Evolutionary conservation across 2,888 invertebrate genomes (phyloP).

Genomic region (Dynastes hyllus): DNA sequence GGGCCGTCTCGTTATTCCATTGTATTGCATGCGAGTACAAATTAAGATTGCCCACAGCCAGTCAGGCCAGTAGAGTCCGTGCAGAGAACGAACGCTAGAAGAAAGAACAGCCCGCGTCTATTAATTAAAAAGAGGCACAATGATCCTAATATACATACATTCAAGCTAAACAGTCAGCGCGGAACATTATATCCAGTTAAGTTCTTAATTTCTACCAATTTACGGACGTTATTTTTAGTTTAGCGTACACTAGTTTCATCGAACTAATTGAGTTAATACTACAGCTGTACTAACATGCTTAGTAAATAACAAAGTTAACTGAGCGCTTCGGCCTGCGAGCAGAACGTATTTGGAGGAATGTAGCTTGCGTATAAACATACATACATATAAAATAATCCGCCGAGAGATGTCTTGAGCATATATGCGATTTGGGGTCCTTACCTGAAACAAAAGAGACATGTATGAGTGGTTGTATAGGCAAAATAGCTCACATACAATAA

Average conservation of each 20-base stretch:
- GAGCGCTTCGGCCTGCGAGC: not conserved
- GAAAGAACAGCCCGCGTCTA: conserved; percentile 43
- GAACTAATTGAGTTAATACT: conserved; percentile 51
- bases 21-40: conserved; percentile 42
- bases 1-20: conserved; percentile 34
- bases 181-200: conserved; percentile 52
- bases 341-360: conserved; percentile 30
- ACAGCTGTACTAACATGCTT: conserved; percentile 49
- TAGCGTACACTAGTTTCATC: conserved; percentile 52
- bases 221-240: conserved; percentile 54
- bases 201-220: conserved; percentile 56
- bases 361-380: not conserved
- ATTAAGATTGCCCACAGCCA: conserved; percentile 38
- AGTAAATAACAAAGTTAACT: conserved; percentile 49
- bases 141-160: conserved; percentile 55
- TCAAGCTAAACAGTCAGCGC: conserved; percentile 57
- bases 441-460: conserved; percentile 36
- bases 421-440: conserved; percentile 11
- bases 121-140: conserved; percentile 59
- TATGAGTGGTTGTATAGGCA: conserved; percentile 7
- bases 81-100: conserved; percentile 23
- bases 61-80: conserved; percentile 7
- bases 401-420: not conserved
- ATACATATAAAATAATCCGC: not conserved
- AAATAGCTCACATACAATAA: too few relatives aligned